These are phyloP conservation scores for Seira sanloemensis DNA, from an alignment of 2,888 invertebrate species.

Conservation along the genomic window DNA sequence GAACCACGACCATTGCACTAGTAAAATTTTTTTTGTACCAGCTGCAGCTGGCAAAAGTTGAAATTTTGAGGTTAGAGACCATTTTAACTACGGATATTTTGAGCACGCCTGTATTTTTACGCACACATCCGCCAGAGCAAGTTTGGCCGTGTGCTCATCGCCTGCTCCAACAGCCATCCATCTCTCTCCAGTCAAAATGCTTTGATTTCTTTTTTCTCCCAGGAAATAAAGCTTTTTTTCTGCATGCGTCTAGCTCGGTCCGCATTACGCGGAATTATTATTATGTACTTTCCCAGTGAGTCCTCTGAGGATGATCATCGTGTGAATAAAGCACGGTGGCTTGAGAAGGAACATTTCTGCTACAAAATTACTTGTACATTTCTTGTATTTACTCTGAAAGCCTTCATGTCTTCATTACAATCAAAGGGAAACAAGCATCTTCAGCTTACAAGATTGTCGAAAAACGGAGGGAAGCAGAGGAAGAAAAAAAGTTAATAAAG, in stretches of 20 bases:
- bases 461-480: too few species aligned
- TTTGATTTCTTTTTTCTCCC: not conserved
- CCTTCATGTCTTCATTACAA: too few species aligned
- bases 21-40: not conserved
- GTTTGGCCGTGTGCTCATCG: not conserved
- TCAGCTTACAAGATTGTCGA: too few species aligned
- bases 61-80: slow-evolving; percentile 4
- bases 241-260: too few species aligned
- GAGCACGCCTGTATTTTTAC: not conserved
- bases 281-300: not conserved
- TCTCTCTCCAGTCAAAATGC: slow-evolving; percentile 1
- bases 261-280: too few species aligned
- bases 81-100: not conserved
- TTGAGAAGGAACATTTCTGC: slow-evolving; percentile 29
- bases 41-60: slow-evolving; percentile 1
- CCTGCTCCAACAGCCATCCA: not conserved
- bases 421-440: too few species aligned
- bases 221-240: not conserved
- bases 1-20: not conserved
- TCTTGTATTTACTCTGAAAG: too few species aligned
- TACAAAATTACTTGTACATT: too few species aligned
- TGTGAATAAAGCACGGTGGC: slow-evolving; percentile 52
- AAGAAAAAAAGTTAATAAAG: too few species aligned
- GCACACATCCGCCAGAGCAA: not conserved
- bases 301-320: too few species aligned